Percentiles rank a stretch among this genome's conserved stretches.
Evolutionary conservation across 2,797 vertebrate genomes (phyloP).

Genomic region (Aphelocoma californica): DNA sequence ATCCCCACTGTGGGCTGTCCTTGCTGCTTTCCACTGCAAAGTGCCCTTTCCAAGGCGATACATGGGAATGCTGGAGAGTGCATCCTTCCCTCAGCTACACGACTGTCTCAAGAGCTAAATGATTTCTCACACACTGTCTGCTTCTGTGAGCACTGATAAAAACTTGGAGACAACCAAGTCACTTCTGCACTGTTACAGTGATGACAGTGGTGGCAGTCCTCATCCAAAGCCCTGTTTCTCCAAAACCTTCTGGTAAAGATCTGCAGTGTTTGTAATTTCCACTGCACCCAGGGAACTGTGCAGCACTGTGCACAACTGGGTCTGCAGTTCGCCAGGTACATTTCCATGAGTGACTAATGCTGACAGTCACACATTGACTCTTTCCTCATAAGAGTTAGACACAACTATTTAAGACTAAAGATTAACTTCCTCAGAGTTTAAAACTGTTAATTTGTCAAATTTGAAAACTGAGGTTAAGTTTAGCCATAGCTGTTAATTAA

Average conservation of each 20-base stretch:
- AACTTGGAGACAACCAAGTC: neutral
- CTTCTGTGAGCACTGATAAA: neutral
- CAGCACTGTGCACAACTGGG: neutral
- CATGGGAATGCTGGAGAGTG: rapidly evolving
- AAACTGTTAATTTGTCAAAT: slow-evolving; percentile 72
- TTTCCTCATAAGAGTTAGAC: slow-evolving; percentile 54
- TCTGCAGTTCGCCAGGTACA: slow-evolving; percentile 8
- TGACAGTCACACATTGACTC: slow-evolving; percentile 52
- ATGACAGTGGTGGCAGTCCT: neutral
- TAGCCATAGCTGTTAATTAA: slow-evolving; percentile 76
- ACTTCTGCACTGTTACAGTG: neutral
- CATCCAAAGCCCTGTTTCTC: neutral
- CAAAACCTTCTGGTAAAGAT: neutral
- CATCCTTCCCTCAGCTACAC: neutral
- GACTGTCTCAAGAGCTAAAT: rapidly evolving
- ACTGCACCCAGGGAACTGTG: neutral
- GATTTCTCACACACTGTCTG: neutral
- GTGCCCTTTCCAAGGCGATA: neutral
- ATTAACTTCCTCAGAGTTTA: slow-evolving; percentile 72
- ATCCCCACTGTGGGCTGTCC: rapidly evolving
- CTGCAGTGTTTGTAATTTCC: neutral
- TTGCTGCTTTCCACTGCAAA: neutral
- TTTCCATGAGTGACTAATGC: slow-evolving; percentile 53
- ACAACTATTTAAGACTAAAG: slow-evolving; percentile 68
- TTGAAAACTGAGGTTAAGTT: slow-evolving; percentile 67